A percentile compares a stretch with the other conserved stretches of the same genome.
These are phyloP conservation scores for Takifugu rubripes DNA, from an alignment of 2,797 vertebrate species.

Conservation along the genomic window DNA sequence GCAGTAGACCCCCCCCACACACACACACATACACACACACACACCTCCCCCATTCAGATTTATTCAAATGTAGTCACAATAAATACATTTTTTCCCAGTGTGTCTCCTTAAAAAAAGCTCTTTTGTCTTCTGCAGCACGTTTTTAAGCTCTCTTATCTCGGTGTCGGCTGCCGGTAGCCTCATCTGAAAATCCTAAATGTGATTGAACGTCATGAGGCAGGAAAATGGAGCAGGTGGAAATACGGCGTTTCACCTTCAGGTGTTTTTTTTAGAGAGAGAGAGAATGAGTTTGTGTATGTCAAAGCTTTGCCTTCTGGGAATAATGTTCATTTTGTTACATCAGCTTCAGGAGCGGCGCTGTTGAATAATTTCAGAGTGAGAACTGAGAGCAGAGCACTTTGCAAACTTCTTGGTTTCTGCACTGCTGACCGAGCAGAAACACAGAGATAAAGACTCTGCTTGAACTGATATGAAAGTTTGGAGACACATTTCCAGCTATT, in stretches of 20 bases:
- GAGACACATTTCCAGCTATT: slow-evolving; percentile 11
- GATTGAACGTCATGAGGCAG: no score
- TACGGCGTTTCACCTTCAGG: background rate
- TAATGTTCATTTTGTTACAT: slow-evolving; percentile 37
- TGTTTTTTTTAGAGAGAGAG: background rate
- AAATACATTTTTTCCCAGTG: no score
- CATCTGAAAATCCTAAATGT: no score
- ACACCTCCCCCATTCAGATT: no score
- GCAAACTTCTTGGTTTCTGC: slow-evolving; percentile 18
- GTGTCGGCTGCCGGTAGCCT: no score
- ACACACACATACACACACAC: no score
- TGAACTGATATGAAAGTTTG: slow-evolving; percentile 24
- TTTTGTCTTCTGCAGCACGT: no score
- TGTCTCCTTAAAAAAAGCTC: no score
- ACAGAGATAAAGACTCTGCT: slow-evolving; percentile 8
- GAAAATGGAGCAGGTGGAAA: no score
- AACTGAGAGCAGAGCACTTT: slow-evolving; percentile 25
- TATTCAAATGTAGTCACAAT: no score
- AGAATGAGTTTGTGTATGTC: slow-evolving; percentile 14
- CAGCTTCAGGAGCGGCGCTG: slow-evolving; percentile 22
- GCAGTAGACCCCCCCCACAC: no score
- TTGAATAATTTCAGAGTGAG: slow-evolving; percentile 36
- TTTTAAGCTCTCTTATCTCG: no score
- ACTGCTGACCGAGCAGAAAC: slow-evolving; percentile 34
- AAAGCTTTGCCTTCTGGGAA: slow-evolving; percentile 22